Base-by-base conservation (phyloP, 2,113 vertebrate genomes). In the Vulpes vulpes region DNA sequence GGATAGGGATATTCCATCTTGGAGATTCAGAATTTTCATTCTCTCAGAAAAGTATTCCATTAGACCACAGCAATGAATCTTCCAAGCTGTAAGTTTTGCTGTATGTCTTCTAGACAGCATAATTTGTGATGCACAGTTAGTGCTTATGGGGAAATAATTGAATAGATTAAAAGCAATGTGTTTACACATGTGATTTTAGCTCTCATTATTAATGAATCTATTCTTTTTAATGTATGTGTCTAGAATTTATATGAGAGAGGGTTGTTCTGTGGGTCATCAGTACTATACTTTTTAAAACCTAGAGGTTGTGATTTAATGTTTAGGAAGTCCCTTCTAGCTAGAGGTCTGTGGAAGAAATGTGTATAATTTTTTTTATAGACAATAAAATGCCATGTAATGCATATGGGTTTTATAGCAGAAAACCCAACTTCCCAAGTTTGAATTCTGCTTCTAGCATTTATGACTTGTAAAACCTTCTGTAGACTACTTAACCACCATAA, bases 131-230 rank as follows among this genome's bases (percentile, higher is more conserved):
- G 73, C 81, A 80, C 67, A 80, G 71, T 97, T 96, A 96, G 94
- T 96, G 35, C 95, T 96, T 96, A 97, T 93, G 85, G 89, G 25
- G 60, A 97, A 98, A 97, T 98, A 98, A 98, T 93, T 98, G 94
- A 97, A 90, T 85, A 96, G 96, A 96, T 94, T 97, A 94, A 96
- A 98, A 97, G 93, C 80, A 95, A 94, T 97, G 97, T 97, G 85
- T 98, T 98, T 97, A 97, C 74, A 98, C 88, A 97, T 97, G 95
- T 98, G 97, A 97, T 95, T 95, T 96, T 96, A 97, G 86, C 60
- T 97, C 98, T 93, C 83, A 94, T 97, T 97, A 97, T 97, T 98
- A 97, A 97, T 95, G 89, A 83, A 43, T 76, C 67, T 94, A 86
- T 86, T 92, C 53, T 94, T 96, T 94, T 89, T 78, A 95, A 96